Evolutionary conservation across 2,113 vertebrate genomes (phyloP).

Genomic region (Syngnathus scovelli): DNA sequence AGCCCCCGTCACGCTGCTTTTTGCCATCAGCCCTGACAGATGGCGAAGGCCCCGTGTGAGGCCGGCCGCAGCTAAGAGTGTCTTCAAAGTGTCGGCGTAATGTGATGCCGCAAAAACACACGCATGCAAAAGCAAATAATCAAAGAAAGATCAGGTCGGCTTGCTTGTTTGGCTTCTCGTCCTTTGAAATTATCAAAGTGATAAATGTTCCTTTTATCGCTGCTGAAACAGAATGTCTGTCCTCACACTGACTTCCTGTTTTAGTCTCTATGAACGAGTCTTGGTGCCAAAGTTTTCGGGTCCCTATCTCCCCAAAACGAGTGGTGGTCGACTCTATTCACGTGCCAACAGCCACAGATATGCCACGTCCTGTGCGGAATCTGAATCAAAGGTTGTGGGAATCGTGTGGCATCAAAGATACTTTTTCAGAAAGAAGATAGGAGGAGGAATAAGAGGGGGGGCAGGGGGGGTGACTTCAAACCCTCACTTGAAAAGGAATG

Average conservation of each 20-base stretch:
- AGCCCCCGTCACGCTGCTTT: constrained; percentile 5
- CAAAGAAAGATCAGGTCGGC: constrained; percentile 6
- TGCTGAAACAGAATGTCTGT: neutral
- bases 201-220: neutral
- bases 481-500: constrained; percentile 98
- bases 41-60: constrained; percentile 3
- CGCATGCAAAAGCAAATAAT: neutral
- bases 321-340: neutral
- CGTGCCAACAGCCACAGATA: neutral
- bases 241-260: neutral
- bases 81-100: constrained; percentile 7
- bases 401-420: neutral
- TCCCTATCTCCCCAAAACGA: no score
- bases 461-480: constrained; percentile 71
- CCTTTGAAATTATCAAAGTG: neutral
- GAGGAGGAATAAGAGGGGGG: constrained; percentile 49
- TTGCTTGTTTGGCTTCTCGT: neutral
- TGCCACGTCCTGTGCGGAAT: neutral
- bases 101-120: neutral
- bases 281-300: neutral
- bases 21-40: constrained; percentile 3
- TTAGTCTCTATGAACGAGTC: neutral
- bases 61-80: neutral
- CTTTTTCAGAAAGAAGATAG: neutral
- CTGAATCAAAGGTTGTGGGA: neutral